Evolutionary conservation across 2,113 vertebrate genomes (phyloP).

Genomic region (Rhinopomastus cyanomelas): DNA sequence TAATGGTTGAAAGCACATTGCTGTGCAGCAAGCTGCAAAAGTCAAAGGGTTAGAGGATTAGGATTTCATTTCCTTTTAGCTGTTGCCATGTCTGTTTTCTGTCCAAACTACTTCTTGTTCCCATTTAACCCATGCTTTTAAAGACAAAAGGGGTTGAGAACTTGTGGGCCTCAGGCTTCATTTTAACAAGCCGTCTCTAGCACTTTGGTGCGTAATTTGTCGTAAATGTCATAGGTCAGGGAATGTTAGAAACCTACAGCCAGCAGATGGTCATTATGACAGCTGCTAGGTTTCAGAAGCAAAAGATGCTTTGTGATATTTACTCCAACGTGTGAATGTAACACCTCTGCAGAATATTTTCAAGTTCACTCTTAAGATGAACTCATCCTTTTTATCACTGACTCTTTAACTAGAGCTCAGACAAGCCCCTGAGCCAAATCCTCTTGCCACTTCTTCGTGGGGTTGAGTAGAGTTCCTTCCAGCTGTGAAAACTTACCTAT

Average conservation of each 20-base stretch:
- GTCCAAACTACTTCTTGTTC: constrained; percentile 80
- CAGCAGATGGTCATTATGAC: constrained; percentile 86
- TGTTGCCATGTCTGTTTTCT: constrained; percentile 80
- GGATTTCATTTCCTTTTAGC: constrained; percentile 83
- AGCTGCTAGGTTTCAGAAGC: constrained; percentile 72
- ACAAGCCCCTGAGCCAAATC: background rate
- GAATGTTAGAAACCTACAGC: constrained; percentile 77
- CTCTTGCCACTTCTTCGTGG: background rate
- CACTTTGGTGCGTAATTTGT: constrained; percentile 87
- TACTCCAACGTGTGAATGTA: constrained; percentile 70
- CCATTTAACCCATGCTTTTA: constrained; percentile 79
- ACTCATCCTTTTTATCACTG: constrained; percentile 26
- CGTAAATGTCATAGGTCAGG: constrained; percentile 87
- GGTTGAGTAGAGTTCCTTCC: background rate
- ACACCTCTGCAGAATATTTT: constrained; percentile 62
- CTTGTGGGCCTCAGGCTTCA: constrained; percentile 71
- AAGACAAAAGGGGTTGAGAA: constrained; percentile 77
- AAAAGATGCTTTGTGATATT: constrained; percentile 67
- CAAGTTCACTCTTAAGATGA: constrained; percentile 57
- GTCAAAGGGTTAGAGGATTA: constrained; percentile 78
- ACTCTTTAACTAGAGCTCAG: constrained; percentile 13
- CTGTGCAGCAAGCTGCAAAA: constrained; percentile 73
- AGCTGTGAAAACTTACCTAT: background rate
- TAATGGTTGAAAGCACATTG: constrained; percentile 79
- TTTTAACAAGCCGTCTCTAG: constrained; percentile 88